phyloP scores from a whole-genome alignment of 2,888 invertebrate species.

The Pseudococcus longispinus region DNA sequence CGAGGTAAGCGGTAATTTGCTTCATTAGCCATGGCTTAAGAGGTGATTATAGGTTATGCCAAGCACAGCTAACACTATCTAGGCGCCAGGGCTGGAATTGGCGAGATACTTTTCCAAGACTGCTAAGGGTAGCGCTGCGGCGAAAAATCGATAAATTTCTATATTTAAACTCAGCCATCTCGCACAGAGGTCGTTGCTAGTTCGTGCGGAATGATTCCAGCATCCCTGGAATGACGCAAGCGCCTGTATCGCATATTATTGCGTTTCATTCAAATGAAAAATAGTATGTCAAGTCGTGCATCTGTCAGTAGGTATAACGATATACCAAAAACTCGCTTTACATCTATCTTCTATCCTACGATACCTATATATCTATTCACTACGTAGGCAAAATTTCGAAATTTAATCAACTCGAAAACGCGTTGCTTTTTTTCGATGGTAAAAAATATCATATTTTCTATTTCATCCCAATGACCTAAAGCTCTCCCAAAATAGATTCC shows the following conservation, averaged over 20 bases:
- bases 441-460: background rate
- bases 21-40: background rate
- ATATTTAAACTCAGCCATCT: background rate
- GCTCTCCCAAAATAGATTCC: background rate
- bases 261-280: background rate
- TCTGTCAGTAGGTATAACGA: background rate
- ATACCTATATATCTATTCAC: too few species aligned
- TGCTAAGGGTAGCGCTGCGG: background rate
- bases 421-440: background rate
- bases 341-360: background rate
- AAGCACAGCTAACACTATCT: conserved; percentile 27
- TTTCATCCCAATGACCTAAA: background rate
- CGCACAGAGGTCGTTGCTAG: conserved; percentile 26
- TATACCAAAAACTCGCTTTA: background rate
- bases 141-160: conserved; percentile 19
- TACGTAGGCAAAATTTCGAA: background rate
- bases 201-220: background rate
- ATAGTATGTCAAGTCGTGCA: background rate
- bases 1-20: background rate
- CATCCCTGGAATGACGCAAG: background rate
- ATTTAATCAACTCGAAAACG: conserved; percentile 8
- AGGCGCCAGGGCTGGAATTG: background rate
- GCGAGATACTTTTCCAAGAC: background rate
- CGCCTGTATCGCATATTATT: background rate
- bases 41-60: conserved; percentile 7